Evolutionary conservation across 2,113 vertebrate species (phyloP), one percentile per base, ranked within the genome.

Genomic region (Tamias sibiricus): DNA sequence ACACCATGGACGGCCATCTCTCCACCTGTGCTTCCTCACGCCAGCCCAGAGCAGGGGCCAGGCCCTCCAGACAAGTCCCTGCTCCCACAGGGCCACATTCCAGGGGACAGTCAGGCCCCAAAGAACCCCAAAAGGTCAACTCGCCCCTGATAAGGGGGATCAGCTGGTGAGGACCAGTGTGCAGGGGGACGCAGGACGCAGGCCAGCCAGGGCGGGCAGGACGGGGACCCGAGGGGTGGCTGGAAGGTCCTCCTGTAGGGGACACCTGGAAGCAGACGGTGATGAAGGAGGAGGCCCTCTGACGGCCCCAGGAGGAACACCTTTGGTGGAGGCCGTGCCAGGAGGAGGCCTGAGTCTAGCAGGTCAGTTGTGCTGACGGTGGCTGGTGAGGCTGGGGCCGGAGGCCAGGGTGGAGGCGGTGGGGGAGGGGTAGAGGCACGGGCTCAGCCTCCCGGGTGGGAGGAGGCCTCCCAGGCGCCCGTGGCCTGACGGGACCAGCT

Each of bases 1-100:
- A 35, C 1, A n/a, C 1, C 9, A 28, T 57, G 54, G 32, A 35
- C 35, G 1, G 28, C n/a, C 68, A 3, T 26, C 24, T 32, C 1
- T 13, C 37, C n/a, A 2, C 42, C 0, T 32, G 6, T 0, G 0
- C 37, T 28, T 14, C 68, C 0, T 14, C 1, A 14, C 0, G 10
- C 37, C 12, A 4, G 66, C 47, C 28, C 37, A 13, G 68, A 72
- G 19, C 49, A 8, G n/a, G 16, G 24, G 17, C 37, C 32, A 19
- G 83, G 66, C 47, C 16, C n/a, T 20, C 0, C 57, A 8, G 47
- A 16, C 13, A 4, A 2, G 69, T 52, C 47, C 26, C 79, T 37
- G 74, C 37, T 28, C 52, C 35, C 52, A 4, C 0, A 11, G 42
- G 35, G 40, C 4, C 0, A 7, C n/a, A 3, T 7, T 0, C 64